These are phyloP conservation scores for Ferrisia virgata DNA, from an alignment of 2,888 invertebrate species.

Conservation along the genomic window DNA sequence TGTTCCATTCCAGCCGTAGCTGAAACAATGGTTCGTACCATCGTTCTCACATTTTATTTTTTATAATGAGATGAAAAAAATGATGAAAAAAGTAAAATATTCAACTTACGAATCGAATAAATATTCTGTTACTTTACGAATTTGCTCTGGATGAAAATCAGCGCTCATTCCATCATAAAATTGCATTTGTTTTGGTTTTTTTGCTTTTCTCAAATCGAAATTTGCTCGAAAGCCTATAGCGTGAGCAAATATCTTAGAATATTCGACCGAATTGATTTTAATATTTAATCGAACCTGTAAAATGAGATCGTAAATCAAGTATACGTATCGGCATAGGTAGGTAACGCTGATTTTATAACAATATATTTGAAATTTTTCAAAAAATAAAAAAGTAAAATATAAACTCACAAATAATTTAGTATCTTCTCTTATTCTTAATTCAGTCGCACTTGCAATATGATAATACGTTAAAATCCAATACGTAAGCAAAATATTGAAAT, in stretches of 20 bases:
- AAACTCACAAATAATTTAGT: constrained; percentile 42
- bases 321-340: no score
- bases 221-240: constrained; percentile 37
- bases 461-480: not conserved
- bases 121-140: constrained; percentile 1
- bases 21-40: not conserved
- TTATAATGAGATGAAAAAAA: not conserved
- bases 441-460: not conserved
- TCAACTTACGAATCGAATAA: constrained; percentile 34
- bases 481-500: constrained; percentile 2
- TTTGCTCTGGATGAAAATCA: constrained; percentile 31
- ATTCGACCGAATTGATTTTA: constrained; percentile 28
- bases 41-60: not conserved
- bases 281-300: constrained; percentile 26
- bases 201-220: constrained; percentile 37
- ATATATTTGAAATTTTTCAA: not conserved
- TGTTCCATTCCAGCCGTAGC: constrained; percentile 41
- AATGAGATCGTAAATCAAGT: no score
- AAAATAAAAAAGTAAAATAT: constrained; percentile 8
- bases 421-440: constrained; percentile 42
- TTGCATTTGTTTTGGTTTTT: not conserved
- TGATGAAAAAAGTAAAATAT: not conserved
- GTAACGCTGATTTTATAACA: not conserved
- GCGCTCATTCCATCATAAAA: not conserved
- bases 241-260: constrained; percentile 33